Evolutionary conservation across 1,140 invertebrate genomes (phyloP).

Genomic region (Hycleus cichorii): DNA sequence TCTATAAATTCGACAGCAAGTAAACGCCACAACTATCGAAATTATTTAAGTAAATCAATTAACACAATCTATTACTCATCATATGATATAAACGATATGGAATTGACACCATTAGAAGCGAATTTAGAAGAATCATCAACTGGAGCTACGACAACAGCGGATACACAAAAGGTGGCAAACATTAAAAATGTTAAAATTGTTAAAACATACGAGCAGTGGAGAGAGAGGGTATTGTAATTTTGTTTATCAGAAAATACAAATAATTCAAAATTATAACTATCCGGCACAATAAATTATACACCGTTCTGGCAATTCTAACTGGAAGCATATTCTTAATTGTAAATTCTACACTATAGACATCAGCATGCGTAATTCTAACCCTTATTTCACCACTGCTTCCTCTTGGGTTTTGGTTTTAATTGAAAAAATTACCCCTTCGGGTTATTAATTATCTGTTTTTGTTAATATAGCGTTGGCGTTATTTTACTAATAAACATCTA

Average conservation of each 20-base stretch:
- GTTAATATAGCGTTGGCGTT: conserved; percentile 31
- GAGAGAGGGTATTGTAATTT: conserved; percentile 39
- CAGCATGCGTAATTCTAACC: conserved; percentile 14
- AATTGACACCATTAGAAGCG: conserved; percentile 23
- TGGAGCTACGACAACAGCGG: neutral
- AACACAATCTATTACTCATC: conserved; percentile 42
- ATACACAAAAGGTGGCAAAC: conserved; percentile 32
- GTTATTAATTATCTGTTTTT: too few relatives aligned
- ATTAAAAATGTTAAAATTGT: conserved; percentile 30
- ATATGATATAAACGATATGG: conserved; percentile 35
- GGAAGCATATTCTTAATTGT: too few relatives aligned
- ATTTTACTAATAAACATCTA: conserved; percentile 37
- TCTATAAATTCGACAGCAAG: conserved; percentile 32
- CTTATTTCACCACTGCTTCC: conserved; percentile 26
- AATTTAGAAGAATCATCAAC: neutral
- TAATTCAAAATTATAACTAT: too few relatives aligned
- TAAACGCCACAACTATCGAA: conserved; percentile 27
- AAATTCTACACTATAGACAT: too few relatives aligned
- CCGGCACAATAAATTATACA: too few relatives aligned
- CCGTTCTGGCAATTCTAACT: too few relatives aligned
- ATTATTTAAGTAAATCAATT: conserved; percentile 36
- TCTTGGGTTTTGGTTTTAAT: neutral
- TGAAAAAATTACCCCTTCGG: too few relatives aligned
- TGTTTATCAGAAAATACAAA: neutral
- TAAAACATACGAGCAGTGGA: conserved; percentile 42